phyloP scores from a whole-genome alignment of 2,797 vertebrate species.

The Champsocephalus gunnari region DNA sequence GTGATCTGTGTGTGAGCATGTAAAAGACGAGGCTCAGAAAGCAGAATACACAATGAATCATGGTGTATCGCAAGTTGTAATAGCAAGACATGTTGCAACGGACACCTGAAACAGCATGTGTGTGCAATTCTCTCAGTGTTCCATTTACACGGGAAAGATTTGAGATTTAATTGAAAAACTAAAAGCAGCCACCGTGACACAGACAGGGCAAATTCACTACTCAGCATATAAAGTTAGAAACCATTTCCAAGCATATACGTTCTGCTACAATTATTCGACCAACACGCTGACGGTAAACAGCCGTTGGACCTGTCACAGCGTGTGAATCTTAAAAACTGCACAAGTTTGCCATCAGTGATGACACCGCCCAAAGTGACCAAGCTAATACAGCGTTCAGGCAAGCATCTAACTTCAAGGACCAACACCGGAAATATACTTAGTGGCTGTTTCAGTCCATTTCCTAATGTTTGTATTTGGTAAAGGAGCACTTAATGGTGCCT shows the following conservation, averaged over 20 bases:
- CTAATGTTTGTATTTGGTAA: background rate
- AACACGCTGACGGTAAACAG: background rate
- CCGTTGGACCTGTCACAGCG: conserved; percentile 2
- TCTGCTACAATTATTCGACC: conserved; percentile 6
- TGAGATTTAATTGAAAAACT: conserved; percentile 36
- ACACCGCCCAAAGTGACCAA: background rate
- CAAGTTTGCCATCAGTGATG: background rate
- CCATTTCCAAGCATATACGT: conserved; percentile 5
- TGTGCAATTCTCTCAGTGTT: conserved; percentile 32
- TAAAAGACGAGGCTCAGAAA: conserved; percentile 15
- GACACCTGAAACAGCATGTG: conserved; percentile 55
- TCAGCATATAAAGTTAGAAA: background rate
- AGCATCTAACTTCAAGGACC: background rate
- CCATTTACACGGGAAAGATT: conserved; percentile 29
- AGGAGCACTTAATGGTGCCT: background rate
- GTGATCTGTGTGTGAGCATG: background rate
- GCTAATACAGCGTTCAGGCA: background rate
- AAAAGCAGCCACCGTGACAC: conserved; percentile 20
- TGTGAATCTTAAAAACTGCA: background rate
- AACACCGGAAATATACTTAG: background rate
- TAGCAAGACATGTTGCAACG: conserved; percentile 29
- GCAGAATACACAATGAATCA: conserved; percentile 13
- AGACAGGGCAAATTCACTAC: conserved; percentile 7
- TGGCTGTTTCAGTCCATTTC: background rate
- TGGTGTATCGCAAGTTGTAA: conserved; percentile 19